A percentile compares a stretch with the other conserved stretches of the same genome.
Evolutionary conservation across 2,113 vertebrate species (phyloP).

Genomic region (Argyrosomus japonicus): DNA sequence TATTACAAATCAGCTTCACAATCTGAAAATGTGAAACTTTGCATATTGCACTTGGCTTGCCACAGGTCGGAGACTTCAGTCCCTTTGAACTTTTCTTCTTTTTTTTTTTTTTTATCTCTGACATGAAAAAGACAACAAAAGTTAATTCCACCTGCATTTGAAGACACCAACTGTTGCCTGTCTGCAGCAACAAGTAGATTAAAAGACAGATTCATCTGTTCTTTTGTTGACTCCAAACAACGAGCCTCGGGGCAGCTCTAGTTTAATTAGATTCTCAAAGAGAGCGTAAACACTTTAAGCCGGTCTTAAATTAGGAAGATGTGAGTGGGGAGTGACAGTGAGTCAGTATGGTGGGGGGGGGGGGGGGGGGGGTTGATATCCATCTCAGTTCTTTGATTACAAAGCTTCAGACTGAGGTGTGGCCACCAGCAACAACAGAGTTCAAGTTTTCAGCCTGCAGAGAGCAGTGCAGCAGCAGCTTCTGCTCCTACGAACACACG

Average conservation of each 20-base stretch:
- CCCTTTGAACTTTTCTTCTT: background rate
- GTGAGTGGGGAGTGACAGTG: background rate
- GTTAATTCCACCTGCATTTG: background rate
- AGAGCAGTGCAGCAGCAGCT: conserved; percentile 4
- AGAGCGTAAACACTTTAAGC: background rate
- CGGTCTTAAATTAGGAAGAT: background rate
- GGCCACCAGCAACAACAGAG: background rate
- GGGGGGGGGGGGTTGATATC: background rate
- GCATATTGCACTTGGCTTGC: background rate
- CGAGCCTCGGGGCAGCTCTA: background rate
- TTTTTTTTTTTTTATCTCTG: background rate
- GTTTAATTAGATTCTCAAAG: background rate
- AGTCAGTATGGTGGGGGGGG: no score
- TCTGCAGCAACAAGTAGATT: background rate
- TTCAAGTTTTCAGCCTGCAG: background rate
- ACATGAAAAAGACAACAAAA: background rate
- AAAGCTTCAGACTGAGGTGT: background rate
- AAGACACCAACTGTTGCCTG: background rate
- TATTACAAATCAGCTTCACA: background rate
- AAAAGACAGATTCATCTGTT: background rate
- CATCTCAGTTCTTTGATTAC: background rate
- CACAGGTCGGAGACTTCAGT: background rate
- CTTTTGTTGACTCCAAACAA: conserved; percentile 14
- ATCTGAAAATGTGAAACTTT: background rate
- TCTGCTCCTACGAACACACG: background rate